phyloP scores from a whole-genome alignment of 2,797 vertebrate genomes.

The Helarctos malayanus region DNA sequence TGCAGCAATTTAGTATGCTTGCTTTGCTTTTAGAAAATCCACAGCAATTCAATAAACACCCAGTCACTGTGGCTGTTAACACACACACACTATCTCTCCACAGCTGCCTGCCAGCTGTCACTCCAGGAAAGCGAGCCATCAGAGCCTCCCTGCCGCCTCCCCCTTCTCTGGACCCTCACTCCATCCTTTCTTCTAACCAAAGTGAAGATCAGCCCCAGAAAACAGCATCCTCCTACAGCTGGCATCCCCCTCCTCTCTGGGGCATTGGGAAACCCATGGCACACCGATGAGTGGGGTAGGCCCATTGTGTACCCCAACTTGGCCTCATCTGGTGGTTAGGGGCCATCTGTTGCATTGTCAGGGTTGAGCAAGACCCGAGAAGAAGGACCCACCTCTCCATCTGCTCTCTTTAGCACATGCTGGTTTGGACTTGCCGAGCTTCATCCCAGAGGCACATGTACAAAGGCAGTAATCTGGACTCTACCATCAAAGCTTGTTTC shows the following conservation, averaged over 20 bases:
- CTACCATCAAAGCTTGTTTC: background rate
- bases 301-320: background rate
- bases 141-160: background rate
- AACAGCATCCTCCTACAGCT: background rate
- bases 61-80: slow-evolving; percentile 77
- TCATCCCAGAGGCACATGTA: background rate
- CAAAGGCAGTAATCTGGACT: background rate
- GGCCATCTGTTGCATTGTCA: slow-evolving; percentile 77
- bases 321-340: background rate
- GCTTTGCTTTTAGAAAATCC: slow-evolving; percentile 85
- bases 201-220: background rate
- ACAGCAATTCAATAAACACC: slow-evolving; percentile 83
- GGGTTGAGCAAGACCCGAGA: slow-evolving; percentile 22
- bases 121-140: slow-evolving; percentile 61
- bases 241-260: fast-evolving
- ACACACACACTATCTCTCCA: slow-evolving; percentile 55
- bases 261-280: background rate
- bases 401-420: slow-evolving; percentile 65
- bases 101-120: slow-evolving; percentile 83
- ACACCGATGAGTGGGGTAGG: background rate
- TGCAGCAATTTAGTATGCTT: slow-evolving; percentile 83
- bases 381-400: slow-evolving; percentile 78
- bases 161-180: background rate
- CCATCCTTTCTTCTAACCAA: background rate
- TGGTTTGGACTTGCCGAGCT: background rate